Evolutionary conservation across 2,113 vertebrate genomes (phyloP).

Genomic region (Pimephales promelas): DNA sequence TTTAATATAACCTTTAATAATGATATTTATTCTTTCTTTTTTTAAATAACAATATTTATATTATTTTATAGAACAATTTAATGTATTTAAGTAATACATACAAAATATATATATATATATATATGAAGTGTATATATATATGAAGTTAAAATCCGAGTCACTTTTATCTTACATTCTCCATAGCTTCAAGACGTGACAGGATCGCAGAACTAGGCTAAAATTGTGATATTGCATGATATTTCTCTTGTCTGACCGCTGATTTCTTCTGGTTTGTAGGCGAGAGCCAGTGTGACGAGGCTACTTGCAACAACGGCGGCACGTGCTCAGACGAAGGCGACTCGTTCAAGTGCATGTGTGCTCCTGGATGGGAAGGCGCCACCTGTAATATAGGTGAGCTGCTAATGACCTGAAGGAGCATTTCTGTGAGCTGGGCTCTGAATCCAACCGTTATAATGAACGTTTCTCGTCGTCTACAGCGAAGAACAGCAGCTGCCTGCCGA

Average conservation of each 20-base stretch:
- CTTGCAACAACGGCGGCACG: constrained; percentile 86
- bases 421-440: neutral
- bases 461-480: constrained; percentile 70
- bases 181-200: too few species aligned
- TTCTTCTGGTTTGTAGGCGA: constrained; percentile 71
- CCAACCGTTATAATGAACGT: neutral
- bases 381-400: constrained; percentile 84
- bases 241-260: neutral
- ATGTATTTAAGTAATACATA: too few species aligned
- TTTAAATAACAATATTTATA: neutral
- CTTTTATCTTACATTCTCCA: neutral
- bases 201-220: too few species aligned
- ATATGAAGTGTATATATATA: too few species aligned
- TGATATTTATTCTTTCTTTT: neutral
- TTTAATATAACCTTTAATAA: neutral
- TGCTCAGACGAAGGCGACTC: constrained; percentile 84
- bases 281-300: constrained; percentile 87
- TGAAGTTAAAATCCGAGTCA: neutral
- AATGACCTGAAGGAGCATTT: neutral
- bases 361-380: constrained; percentile 86
- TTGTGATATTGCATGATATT: too few species aligned
- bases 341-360: constrained; percentile 86
- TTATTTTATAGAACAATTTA: too few species aligned
- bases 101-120: too few species aligned
- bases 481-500: constrained; percentile 90